Percentiles rank a stretch among this genome's conserved stretches.
Evolutionary conservation across 1,140 invertebrate species (phyloP).

Genomic region (Zaprionus taronus): DNA sequence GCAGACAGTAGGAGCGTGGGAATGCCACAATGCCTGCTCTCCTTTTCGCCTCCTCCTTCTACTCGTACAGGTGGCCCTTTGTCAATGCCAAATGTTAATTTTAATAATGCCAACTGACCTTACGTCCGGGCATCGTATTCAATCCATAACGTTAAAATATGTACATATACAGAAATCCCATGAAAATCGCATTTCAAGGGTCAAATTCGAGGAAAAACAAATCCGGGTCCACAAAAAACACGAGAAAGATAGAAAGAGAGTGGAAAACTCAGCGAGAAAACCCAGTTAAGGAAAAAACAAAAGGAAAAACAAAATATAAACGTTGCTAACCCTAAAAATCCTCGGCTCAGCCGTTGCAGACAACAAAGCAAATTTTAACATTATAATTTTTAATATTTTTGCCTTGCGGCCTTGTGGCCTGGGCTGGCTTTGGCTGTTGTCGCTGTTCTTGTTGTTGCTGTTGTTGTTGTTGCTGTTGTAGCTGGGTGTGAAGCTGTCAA

Average conservation of each 20-base stretch:
- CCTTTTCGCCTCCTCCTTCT: not conserved
- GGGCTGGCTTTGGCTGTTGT: not conserved
- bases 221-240: slow-evolving; percentile 68
- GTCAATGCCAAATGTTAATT: slow-evolving; percentile 75
- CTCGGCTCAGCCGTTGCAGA: slow-evolving; percentile 53
- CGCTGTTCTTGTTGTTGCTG: slow-evolving; percentile 31
- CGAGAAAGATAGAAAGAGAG: not conserved
- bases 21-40: too few relatives aligned
- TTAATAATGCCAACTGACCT: slow-evolving; percentile 63
- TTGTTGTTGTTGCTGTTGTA: slow-evolving; percentile 44
- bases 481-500: slow-evolving; percentile 79
- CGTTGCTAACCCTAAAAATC: slow-evolving; percentile 67
- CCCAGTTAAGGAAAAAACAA: slow-evolving; percentile 23
- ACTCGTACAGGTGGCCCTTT: slow-evolving; percentile 14
- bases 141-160: slow-evolving; percentile 73
- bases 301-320: slow-evolving; percentile 28
- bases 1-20: slow-evolving; percentile 19
- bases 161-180: slow-evolving; percentile 60
- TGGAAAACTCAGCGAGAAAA: slow-evolving; percentile 2
- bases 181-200: slow-evolving; percentile 79
- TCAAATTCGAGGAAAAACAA: slow-evolving; percentile 68
- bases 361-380: slow-evolving; percentile 82
- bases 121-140: slow-evolving; percentile 20
- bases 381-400: slow-evolving; percentile 83
- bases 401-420: slow-evolving; percentile 60